These are phyloP conservation scores for Harpagoxenus sublaevis DNA, from an alignment of 2,888 invertebrate genomes.

Conservation along the genomic window DNA sequence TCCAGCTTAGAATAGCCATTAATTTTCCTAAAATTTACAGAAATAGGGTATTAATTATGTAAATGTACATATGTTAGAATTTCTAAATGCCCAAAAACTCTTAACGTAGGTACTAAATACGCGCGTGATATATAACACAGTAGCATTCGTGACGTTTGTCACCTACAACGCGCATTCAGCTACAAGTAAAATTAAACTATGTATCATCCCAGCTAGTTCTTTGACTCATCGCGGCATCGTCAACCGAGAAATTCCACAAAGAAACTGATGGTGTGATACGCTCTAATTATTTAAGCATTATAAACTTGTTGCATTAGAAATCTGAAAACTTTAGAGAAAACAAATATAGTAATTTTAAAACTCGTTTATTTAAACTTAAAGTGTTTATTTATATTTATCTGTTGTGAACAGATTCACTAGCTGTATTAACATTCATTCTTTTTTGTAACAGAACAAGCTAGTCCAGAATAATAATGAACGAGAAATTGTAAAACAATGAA, in stretches of 20 bases:
- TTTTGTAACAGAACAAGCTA: constrained; percentile 10
- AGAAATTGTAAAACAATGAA: not conserved
- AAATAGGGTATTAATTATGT: not conserved
- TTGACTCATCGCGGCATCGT: constrained; percentile 55
- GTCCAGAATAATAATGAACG: constrained; percentile 8
- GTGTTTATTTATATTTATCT: not conserved
- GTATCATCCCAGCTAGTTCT: constrained; percentile 49
- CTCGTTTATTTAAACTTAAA: not conserved
- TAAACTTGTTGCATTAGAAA: not conserved
- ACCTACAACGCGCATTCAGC: constrained; percentile 20
- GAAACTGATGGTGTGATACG: not conserved
- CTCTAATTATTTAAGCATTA: not conserved
- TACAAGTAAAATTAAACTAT: constrained; percentile 57
- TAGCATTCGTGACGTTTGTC: constrained; percentile 28
- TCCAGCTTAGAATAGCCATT: not conserved
- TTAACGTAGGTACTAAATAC: constrained; percentile 59
- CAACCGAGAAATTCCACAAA: constrained; percentile 17
- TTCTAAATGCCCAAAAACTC: not conserved
- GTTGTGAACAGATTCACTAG: not conserved
- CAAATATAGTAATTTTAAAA: not conserved
- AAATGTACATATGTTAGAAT: not conserved
- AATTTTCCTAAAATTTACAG: not conserved
- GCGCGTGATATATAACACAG: constrained; percentile 62
- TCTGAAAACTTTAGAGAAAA: not conserved
- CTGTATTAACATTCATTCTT: not conserved